Evolutionary conservation across 1,140 invertebrate genomes (phyloP), one percentile per base, ranked within the genome.

Genomic region (Caerostris extrusa): DNA sequence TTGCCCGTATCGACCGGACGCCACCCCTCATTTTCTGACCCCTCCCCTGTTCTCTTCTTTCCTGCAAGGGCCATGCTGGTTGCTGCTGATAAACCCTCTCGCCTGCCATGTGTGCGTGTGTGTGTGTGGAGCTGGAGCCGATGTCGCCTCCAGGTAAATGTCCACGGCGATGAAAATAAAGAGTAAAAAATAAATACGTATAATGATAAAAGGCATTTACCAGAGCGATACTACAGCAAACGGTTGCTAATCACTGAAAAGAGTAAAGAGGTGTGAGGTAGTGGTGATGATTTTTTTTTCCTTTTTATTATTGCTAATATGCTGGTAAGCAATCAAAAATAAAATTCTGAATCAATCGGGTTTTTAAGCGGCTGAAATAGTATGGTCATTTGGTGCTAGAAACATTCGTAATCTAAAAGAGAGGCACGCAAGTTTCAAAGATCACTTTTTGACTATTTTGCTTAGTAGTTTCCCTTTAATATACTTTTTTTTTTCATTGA

Each of bases 91-190:
- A 93, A 93, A 87, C 92, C 92, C 91, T 60, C 50, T 55, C 34
- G 5, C 90, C 17, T 34, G 58, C 17, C 50, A n/a, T 61, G 34
- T n/a, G 57, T 53, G 69, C 64, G 60, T 91, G 90, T 53, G 69
- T 83, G 60, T 91, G 90, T 91, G 71, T 91, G 14, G 19, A 19
- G 34, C 17, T 82, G 58, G 57, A 90, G 90, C 50, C 77, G 82
- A 93, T 93, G 92, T 93, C 92, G 85, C 83, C 92, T 89, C 14
- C 92, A 93, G 92, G 85, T 93, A 88, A 82, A 88, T 88, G 92
- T 92, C 53, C 82, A 82, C 6, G 19, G 56, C 53, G 61, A 56
- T 67, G 91, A 71, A 93, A 34, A 61, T 57, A 71, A 67, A 58
- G 87, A 69, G 55, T 86, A 86, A 69, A 86, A 53, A 55, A 64